Conservation (phyloP, 2,113 vertebrate species). For the Cichladusa arquata region DNA sequence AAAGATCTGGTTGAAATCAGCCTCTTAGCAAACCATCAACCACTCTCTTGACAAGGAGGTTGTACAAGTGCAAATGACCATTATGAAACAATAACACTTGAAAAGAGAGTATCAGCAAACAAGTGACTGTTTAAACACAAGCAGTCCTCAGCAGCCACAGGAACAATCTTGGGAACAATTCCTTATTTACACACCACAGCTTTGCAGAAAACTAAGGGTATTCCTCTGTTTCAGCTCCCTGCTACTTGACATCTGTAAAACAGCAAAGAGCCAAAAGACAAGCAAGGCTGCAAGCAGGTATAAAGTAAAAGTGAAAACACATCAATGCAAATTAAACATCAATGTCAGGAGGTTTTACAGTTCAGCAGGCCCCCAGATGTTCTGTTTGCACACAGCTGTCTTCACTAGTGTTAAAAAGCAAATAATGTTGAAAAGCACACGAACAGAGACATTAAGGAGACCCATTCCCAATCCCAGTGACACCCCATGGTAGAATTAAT, state of each 20-base stretch:
- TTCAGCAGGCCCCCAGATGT: conserved; percentile 22
- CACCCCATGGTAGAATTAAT: not conserved
- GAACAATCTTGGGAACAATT: not conserved
- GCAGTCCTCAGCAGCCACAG: not conserved
- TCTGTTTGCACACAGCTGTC: not conserved
- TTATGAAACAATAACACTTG: not conserved
- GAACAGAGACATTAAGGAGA: fast-evolving
- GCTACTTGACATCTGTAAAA: not conserved
- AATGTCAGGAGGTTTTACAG: not conserved
- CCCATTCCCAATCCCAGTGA: not conserved
- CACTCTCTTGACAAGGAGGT: not conserved
- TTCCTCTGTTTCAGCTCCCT: not conserved
- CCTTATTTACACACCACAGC: not conserved
- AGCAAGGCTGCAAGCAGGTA: not conserved
- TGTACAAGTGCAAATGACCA: not conserved
- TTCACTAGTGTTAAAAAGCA: not conserved
- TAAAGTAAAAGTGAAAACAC: not conserved
- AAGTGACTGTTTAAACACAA: not conserved
- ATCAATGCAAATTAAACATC: not conserved
- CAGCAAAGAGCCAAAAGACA: not conserved
- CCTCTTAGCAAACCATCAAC: not conserved
- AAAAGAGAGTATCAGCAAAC: not conserved
- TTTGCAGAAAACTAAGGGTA: not conserved
- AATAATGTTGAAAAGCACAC: not conserved
- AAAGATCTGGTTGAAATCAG: not conserved